Conservation (phyloP, 2,888 invertebrate species). For the Polia nebulosa region DNA sequence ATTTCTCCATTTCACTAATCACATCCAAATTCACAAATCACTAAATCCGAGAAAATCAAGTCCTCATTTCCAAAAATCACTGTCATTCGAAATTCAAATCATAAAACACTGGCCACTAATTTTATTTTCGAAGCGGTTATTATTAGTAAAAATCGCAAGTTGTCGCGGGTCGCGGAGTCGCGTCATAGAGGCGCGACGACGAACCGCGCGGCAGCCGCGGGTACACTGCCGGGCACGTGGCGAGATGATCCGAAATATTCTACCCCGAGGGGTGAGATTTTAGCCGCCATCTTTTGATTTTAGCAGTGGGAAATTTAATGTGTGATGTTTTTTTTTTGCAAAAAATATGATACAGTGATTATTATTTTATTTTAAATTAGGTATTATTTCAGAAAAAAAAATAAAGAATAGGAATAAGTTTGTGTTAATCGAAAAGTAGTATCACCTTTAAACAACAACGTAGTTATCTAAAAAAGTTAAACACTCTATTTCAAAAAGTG, state of each 20-base stretch:
- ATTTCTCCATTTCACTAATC: slow-evolving; percentile 39
- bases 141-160: slow-evolving; percentile 39
- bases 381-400: too few species aligned
- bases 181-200: slow-evolving; percentile 59
- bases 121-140: not conserved
- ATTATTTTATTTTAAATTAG: too few species aligned
- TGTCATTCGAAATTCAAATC: slow-evolving; percentile 20
- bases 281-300: slow-evolving; percentile 62
- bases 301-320: slow-evolving; percentile 26
- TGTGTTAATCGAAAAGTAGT: too few species aligned
- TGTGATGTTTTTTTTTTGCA: not conserved
- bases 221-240: slow-evolving; percentile 87
- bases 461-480: too few species aligned
- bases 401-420: too few species aligned
- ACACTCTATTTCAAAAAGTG: too few species aligned
- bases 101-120: not conserved
- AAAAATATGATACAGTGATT: not conserved
- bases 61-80: slow-evolving; percentile 14
- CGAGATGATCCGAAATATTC: slow-evolving; percentile 75
- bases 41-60: slow-evolving; percentile 29
- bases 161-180: slow-evolving; percentile 57
- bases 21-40: slow-evolving; percentile 29
- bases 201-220: slow-evolving; percentile 85
- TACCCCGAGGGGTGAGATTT: slow-evolving; percentile 69
- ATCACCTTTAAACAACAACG: too few species aligned